Evolutionary conservation across 2,113 vertebrate genomes (phyloP).

Genomic region (Columbina picui): DNA sequence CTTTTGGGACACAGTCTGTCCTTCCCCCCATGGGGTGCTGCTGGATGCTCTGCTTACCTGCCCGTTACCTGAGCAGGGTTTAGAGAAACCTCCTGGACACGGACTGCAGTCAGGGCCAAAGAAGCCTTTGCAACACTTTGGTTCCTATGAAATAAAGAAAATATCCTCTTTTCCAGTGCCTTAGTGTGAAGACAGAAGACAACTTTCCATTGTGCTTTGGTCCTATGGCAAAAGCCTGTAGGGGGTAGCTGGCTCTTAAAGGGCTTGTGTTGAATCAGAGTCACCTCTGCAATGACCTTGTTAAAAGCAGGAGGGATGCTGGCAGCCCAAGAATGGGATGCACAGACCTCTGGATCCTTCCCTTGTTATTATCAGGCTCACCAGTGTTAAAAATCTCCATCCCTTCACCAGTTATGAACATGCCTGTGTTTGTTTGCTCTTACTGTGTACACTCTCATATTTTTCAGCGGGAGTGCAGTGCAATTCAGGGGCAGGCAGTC

Average conservation of each 20-base stretch:
- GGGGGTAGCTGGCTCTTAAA: neutral
- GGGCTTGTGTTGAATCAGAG: neutral
- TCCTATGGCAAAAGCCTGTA: neutral
- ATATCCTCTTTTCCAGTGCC: neutral
- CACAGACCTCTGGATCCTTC: neutral
- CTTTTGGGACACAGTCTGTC: neutral
- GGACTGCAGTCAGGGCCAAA: conserved; percentile 86
- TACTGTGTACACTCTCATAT: rapidly evolving
- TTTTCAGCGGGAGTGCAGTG: neutral
- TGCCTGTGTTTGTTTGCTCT: neutral
- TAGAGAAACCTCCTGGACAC: conserved; percentile 86
- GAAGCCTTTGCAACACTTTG: conserved; percentile 89
- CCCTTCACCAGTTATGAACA: rapidly evolving
- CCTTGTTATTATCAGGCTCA: neutral
- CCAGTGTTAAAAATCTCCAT: neutral
- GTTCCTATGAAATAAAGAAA: conserved; percentile 74
- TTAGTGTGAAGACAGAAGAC: neutral
- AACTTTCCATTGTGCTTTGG: neutral
- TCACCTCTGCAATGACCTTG: neutral
- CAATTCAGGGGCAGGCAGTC: neutral
- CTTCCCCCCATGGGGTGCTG: rapidly evolving
- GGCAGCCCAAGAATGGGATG: neutral
- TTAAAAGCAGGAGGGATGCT: neutral
- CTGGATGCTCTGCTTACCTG: conserved; percentile 74
- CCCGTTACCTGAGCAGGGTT: conserved; percentile 86